A percentile compares a stretch with the other conserved stretches of the same genome.
Evolutionary conservation across 2,888 invertebrate genomes (phyloP).

Genomic region (Eucera pruinosa): DNA sequence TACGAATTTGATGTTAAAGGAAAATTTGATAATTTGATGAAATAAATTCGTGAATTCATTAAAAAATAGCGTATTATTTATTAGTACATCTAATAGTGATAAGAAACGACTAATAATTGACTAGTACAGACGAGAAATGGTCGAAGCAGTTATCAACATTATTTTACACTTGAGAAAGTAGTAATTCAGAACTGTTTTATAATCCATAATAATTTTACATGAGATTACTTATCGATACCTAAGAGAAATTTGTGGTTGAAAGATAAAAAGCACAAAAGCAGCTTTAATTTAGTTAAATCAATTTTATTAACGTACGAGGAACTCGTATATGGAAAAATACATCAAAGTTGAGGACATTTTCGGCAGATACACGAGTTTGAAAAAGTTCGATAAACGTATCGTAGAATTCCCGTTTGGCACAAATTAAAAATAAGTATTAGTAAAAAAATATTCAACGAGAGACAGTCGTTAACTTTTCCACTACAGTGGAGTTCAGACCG

Average conservation of each 20-base stretch:
- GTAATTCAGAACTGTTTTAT: too few relatives aligned
- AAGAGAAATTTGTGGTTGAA: too few relatives aligned
- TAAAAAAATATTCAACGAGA: not conserved
- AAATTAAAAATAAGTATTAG: constrained; percentile 11
- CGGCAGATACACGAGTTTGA: not conserved
- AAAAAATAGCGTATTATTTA: too few relatives aligned
- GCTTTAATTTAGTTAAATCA: not conserved
- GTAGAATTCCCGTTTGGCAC: not conserved
- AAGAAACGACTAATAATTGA: too few relatives aligned
- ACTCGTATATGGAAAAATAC: not conserved
- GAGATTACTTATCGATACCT: not conserved
- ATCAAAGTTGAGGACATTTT: not conserved
- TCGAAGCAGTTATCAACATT: too few relatives aligned
- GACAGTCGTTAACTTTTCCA: not conserved
- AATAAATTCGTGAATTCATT: too few relatives aligned
- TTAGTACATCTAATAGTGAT: too few relatives aligned
- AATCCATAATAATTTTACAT: not conserved
- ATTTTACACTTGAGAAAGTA: too few relatives aligned
- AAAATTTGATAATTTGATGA: too few relatives aligned
- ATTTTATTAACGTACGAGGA: not conserved
- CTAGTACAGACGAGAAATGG: too few relatives aligned
- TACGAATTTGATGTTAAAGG: too few relatives aligned
- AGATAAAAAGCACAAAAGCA: too few relatives aligned
- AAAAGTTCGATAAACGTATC: not conserved
- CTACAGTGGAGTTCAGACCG: not conserved